phyloP scores from a whole-genome alignment of 2,113 vertebrate genomes.

The Paratilapia polleni region DNA sequence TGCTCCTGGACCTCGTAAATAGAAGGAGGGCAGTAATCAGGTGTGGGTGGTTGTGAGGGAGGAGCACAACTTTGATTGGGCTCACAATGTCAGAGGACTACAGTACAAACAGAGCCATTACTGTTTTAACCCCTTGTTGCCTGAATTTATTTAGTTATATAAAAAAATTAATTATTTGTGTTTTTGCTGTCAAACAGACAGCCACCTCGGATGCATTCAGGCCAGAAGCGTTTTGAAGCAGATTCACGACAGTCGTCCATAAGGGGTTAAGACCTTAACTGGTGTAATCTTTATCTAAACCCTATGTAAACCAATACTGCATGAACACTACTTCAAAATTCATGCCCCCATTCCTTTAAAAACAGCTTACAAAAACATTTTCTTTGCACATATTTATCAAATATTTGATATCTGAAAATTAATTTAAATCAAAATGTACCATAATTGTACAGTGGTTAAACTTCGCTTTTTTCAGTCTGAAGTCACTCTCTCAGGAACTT shows the following conservation, averaged over 20 bases:
- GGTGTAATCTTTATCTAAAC: background rate
- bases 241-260: no score
- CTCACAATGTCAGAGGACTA: background rate
- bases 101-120: background rate
- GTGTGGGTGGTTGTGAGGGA: background rate
- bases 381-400: background rate
- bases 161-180: no score
- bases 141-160: no score
- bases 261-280: background rate
- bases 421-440: background rate
- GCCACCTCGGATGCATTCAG: no score
- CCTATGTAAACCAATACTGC: background rate
- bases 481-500: background rate
- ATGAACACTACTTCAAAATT: background rate
- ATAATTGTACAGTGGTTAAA: background rate
- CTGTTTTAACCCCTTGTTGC: no score
- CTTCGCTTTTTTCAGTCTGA: background rate
- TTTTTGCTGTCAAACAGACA: no score
- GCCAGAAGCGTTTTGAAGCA: no score
- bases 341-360: background rate
- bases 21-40: background rate
- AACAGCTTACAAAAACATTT: background rate
- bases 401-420: background rate
- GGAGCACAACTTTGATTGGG: background rate
- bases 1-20: conserved; percentile 17